Percentiles rank a stretch among this genome's conserved stretches.
Evolutionary conservation across 2,113 vertebrate genomes (phyloP).

Genomic region (Butastur rufipennis): DNA sequence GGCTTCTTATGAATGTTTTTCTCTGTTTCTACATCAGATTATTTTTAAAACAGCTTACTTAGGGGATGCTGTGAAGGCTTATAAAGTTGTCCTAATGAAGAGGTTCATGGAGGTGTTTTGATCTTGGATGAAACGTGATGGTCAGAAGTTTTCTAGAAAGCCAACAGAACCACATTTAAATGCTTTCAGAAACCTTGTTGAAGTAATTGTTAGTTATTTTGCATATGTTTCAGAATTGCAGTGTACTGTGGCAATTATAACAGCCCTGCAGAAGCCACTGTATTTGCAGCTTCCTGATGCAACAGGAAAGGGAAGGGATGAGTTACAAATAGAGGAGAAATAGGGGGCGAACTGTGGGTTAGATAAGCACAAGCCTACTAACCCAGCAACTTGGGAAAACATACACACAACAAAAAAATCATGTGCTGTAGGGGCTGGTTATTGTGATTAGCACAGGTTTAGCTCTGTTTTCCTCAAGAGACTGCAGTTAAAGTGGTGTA

Average conservation of each 20-base stretch:
- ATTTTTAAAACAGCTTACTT: neutral
- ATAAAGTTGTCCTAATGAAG: neutral
- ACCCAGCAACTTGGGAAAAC: neutral
- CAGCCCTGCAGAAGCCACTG: slow-evolving; percentile 42
- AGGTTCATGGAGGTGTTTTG: neutral
- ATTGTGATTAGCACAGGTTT: slow-evolving; percentile 19
- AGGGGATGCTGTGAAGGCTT: neutral
- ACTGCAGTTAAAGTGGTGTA: neutral
- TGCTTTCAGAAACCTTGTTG: neutral
- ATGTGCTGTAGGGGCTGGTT: neutral
- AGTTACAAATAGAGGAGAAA: slow-evolving; percentile 39
- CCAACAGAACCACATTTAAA: neutral
- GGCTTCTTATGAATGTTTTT: neutral
- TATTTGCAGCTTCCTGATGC: slow-evolving; percentile 60
- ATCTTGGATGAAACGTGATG: neutral
- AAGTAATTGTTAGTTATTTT: slow-evolving; percentile 9
- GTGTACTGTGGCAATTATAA: slow-evolving; percentile 20
- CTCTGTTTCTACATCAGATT: neutral
- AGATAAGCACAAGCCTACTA: slow-evolving; percentile 7
- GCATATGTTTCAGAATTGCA: slow-evolving; percentile 20
- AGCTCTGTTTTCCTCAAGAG: neutral
- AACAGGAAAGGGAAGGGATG: slow-evolving; percentile 69
- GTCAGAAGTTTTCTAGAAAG: slow-evolving; percentile 1
- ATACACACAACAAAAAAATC: neutral
- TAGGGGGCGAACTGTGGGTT: neutral